Base-by-base conservation (phyloP, 2,888 invertebrate genomes). In the Seira ritae region DNA sequence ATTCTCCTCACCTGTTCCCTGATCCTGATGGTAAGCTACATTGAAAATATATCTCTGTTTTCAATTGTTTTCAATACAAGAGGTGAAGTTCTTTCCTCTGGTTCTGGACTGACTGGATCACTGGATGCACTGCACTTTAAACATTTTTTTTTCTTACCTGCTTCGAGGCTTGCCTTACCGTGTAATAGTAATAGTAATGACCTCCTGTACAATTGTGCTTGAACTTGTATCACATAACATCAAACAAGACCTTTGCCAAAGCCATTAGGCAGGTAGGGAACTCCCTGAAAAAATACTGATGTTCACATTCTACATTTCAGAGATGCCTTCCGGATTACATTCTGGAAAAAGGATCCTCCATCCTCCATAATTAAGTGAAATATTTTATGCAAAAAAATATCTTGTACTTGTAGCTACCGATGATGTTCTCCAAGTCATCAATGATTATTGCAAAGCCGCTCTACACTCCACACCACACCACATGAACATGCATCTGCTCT, bases 151-250 rank as follows among this genome's bases (percentile, higher is more conserved):
- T 67, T 24, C 24, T 24, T 67, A 69, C 19, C n/a, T 19, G 2
- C 55, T 23, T 55, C 55, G 50, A 23, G 71, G 71, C 71, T 55
- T 71, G 71, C 71, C 71, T 15, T 70, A 71, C 55, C 71, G 71
- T 23, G 50, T 70, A 50, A 50, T 50, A 15, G 17, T n/a, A n/a
- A n/a, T n/a, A n/a, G n/a, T n/a, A n/a, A n/a, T n/a, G n/a, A n/a
- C n/a, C n/a, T n/a, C 6, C 50, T 50, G 50, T 50, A 4, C 12
- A n/a, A 15, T 15, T n/a, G 50, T 4, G 31, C 31, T 8, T 2
- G 8, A 31, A 31, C 31, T 31, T 31, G 31, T 31, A 50, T 50
- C 12, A 50, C 15, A 3, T 8, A 3, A n/a, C 50, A 31, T 50
- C 50, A 50, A 31, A 50, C 50, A 50, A 50, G 50, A 50, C 12